Evolutionary conservation across 2,113 vertebrate species (phyloP).

Genomic region (Trematomus loennbergii): DNA sequence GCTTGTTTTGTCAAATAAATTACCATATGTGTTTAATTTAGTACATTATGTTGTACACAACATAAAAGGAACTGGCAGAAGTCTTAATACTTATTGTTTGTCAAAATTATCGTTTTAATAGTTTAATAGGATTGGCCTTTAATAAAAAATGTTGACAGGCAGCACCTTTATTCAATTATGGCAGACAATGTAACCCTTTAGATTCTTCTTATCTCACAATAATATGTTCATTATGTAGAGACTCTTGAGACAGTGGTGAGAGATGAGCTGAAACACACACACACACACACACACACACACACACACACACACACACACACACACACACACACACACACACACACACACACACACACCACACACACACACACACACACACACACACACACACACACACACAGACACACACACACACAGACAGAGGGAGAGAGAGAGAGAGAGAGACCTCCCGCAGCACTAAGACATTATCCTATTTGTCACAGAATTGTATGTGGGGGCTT

Average conservation of each 20-base stretch:
- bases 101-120: background rate
- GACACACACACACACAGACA: too few relatives aligned
- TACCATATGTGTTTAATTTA: background rate
- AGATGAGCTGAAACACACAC: constrained; percentile 1
- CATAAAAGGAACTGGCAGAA: background rate
- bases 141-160: constrained; percentile 1
- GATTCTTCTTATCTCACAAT: constrained; percentile 13
- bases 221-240: constrained; percentile 23
- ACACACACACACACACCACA: background rate
- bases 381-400: background rate
- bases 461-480: constrained; percentile 68
- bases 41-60: background rate
- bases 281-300: background rate
- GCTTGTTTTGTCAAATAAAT: too few relatives aligned
- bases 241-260: constrained; percentile 8
- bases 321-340: background rate
- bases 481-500: constrained; percentile 49
- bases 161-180: constrained; percentile 18
- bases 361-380: background rate
- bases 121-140: background rate
- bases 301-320: background rate
- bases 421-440: too few relatives aligned
- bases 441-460: constrained; percentile 39
- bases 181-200: background rate
- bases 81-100: background rate